Evolutionary conservation across 2,113 vertebrate genomes (phyloP).

Genomic region (Talpa occidentalis): DNA sequence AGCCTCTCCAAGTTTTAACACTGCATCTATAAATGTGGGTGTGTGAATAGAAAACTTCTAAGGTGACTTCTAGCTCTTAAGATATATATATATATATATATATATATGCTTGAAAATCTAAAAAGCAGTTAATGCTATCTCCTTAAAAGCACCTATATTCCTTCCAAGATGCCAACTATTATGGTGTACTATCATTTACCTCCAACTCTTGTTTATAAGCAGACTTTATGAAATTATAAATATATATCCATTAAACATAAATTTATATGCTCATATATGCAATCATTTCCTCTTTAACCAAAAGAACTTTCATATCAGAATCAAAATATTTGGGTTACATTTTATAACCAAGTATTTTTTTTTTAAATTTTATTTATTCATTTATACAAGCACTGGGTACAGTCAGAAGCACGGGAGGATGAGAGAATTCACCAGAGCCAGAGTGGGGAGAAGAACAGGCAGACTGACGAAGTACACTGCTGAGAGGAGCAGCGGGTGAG

Average conservation of each 20-base stretch:
- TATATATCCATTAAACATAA: neutral
- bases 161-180: neutral
- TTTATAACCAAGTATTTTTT: too few relatives aligned
- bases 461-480: too few relatives aligned
- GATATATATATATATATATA: neutral
- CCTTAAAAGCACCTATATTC: neutral
- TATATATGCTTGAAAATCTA: constrained; percentile 31
- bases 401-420: too few relatives aligned
- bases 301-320: constrained; percentile 25
- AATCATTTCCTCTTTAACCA: constrained; percentile 26
- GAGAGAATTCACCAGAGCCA: too few relatives aligned
- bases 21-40: neutral
- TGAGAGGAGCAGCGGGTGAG: too few relatives aligned
- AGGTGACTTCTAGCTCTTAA: neutral
- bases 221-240: neutral
- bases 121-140: neutral
- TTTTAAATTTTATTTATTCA: too few relatives aligned
- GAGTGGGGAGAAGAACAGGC: too few relatives aligned
- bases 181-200: neutral
- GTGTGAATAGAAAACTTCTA: neutral
- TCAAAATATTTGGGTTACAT: neutral
- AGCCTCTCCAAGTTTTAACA: neutral
- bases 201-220: neutral
- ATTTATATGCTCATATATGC: neutral
- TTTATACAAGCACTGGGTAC: too few relatives aligned